These are phyloP conservation scores for Andrena bicolor DNA, from an alignment of 2,888 invertebrate species.

Conservation along the genomic window DNA sequence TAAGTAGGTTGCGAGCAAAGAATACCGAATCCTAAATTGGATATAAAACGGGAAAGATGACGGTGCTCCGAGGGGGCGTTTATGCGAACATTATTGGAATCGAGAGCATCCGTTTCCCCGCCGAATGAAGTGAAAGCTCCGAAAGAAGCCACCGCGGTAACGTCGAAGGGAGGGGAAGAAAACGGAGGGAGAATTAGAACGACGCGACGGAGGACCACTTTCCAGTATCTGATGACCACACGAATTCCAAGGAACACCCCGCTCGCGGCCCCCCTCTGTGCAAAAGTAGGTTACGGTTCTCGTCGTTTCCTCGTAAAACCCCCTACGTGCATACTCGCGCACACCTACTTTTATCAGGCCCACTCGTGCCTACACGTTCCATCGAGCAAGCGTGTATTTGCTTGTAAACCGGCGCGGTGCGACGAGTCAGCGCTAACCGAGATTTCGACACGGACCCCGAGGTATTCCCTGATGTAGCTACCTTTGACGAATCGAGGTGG, in stretches of 20 bases:
- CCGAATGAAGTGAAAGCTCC: background rate
- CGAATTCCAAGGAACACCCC: slow-evolving; percentile 65
- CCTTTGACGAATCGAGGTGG: slow-evolving; percentile 23
- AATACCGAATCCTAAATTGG: no score
- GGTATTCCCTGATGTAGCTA: slow-evolving; percentile 72
- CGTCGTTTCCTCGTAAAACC: slow-evolving; percentile 67
- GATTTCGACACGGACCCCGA: slow-evolving; percentile 74
- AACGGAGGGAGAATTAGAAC: slow-evolving; percentile 16
- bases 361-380: slow-evolving; percentile 64
- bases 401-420: slow-evolving; percentile 54
- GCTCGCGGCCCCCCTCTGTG: slow-evolving; percentile 22
- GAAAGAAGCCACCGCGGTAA: slow-evolving; percentile 8
- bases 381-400: slow-evolving; percentile 37
- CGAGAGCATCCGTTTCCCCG: background rate
- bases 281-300: slow-evolving; percentile 71
- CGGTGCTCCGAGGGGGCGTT: no score
- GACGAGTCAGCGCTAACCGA: slow-evolving; percentile 74
- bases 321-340: slow-evolving; percentile 64
- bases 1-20: no score
- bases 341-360: slow-evolving; percentile 63
- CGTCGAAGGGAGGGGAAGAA: background rate
- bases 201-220: slow-evolving; percentile 8
- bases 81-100: background rate
- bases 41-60: no score
- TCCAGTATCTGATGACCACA: slow-evolving; percentile 63